A percentile compares a stretch with the other conserved stretches of the same genome.
These are phyloP conservation scores for Hyalella azteca DNA, from an alignment of 2,888 invertebrate species.

Conservation along the genomic window DNA sequence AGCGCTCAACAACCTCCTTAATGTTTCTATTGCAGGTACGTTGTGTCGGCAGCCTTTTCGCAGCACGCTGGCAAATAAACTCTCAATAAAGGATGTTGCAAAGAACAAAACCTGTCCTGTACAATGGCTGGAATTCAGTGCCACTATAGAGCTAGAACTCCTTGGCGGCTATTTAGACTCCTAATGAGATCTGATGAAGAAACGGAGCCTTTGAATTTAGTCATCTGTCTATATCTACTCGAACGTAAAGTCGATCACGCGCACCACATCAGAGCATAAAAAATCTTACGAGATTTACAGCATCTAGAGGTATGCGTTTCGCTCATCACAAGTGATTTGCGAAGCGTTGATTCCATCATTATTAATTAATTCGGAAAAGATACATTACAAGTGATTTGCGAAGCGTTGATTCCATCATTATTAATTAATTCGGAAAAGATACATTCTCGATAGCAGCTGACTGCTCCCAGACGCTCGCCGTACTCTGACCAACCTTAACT, in stretches of 20 bases:
- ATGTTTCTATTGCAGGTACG: too few relatives aligned
- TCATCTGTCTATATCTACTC: background rate
- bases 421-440: slow-evolving; percentile 20
- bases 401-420: slow-evolving; percentile 9
- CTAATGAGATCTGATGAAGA: slow-evolving; percentile 27
- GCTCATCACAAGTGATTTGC: background rate
- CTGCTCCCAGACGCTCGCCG: background rate
- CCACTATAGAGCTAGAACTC: slow-evolving; percentile 12
- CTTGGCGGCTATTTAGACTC: background rate
- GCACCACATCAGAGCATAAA: background rate
- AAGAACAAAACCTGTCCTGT: background rate
- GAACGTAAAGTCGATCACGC: background rate
- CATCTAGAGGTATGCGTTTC: background rate
- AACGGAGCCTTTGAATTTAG: slow-evolving; percentile 16
- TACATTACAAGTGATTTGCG: slow-evolving; percentile 5
- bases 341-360: slow-evolving; percentile 9
- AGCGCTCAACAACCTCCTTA: too few relatives aligned
- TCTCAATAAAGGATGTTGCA: background rate
- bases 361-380: slow-evolving; percentile 25
- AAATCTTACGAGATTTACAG: background rate
- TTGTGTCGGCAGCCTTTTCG: background rate
- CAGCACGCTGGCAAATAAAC: background rate
- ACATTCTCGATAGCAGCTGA: slow-evolving; percentile 5
- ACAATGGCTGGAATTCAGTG: slow-evolving; percentile 18
- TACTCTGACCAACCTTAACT: background rate